Conservation (phyloP, 2,888 invertebrate species). For the Drosophila buzzatii region DNA sequence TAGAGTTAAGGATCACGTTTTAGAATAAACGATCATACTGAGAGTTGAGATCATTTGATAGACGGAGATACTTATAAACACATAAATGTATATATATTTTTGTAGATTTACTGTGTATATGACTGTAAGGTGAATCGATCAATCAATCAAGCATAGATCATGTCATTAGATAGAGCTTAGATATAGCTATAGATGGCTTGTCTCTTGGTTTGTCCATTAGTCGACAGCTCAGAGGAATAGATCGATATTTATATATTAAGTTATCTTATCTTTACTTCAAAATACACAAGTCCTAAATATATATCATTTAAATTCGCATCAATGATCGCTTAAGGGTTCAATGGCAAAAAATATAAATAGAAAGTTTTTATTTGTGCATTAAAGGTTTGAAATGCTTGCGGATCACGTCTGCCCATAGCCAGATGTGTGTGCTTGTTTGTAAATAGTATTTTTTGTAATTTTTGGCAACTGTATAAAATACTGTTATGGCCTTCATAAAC, state of each 20-base stretch:
- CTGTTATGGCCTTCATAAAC: constrained; percentile 41
- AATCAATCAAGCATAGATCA: neutral
- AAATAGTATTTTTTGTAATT: constrained; percentile 8
- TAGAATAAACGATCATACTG: neutral
- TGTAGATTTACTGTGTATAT: neutral
- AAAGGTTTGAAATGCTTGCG: constrained; percentile 11
- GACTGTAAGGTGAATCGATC: neutral
- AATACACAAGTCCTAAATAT: neutral
- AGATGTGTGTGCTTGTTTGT: neutral
- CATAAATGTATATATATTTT: neutral
- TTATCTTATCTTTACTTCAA: neutral
- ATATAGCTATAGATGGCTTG: neutral
- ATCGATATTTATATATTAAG: neutral
- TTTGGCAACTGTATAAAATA: constrained; percentile 37
- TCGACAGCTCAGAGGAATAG: neutral
- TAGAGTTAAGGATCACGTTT: neutral
- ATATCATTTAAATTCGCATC: neutral
- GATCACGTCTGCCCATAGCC: constrained; percentile 4
- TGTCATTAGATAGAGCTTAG: neutral
- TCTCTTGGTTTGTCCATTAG: neutral
- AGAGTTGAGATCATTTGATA: too few relatives aligned
- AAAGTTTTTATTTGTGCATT: constrained; percentile 4
- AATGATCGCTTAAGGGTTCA: neutral
- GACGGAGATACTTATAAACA: too few relatives aligned
- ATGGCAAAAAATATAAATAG: neutral